phyloP scores from a whole-genome alignment of 2,888 invertebrate genomes.

The Parnassius apollo region DNA sequence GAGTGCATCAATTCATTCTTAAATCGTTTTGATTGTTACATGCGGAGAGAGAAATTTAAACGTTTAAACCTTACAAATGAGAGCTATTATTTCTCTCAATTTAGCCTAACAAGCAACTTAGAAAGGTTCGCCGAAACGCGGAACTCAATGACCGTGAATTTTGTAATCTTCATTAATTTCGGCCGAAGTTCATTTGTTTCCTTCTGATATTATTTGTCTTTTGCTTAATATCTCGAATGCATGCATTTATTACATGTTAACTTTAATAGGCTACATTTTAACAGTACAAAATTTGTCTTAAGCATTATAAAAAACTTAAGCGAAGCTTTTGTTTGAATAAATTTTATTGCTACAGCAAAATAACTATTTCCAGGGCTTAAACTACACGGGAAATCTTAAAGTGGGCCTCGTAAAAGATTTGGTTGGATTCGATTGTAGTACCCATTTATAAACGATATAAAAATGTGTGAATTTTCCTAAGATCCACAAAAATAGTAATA shows the following conservation, averaged over 20 bases:
- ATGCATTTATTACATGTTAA: neutral
- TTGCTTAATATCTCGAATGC: constrained; percentile 41
- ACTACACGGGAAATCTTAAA: no score
- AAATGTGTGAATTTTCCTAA: no score
- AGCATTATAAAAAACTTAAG: constrained; percentile 3
- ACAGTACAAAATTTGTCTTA: constrained; percentile 22
- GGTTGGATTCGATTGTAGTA: no score
- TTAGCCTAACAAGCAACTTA: constrained; percentile 77
- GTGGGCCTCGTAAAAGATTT: no score
- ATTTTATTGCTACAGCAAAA: no score
- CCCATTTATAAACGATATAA: no score
- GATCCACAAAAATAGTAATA: no score
- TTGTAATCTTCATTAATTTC: constrained; percentile 80
- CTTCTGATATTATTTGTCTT: constrained; percentile 60
- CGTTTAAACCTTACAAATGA: constrained; percentile 77
- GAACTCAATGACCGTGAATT: constrained; percentile 79
- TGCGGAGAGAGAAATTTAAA: constrained; percentile 53
- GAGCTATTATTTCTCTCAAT: constrained; percentile 80
- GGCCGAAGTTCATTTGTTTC: constrained; percentile 65
- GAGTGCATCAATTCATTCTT: constrained; percentile 40
- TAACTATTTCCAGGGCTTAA: no score
- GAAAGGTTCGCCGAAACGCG: constrained; percentile 75
- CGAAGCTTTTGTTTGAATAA: no score
- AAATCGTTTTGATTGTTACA: constrained; percentile 50
- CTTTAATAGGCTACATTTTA: neutral